Evolutionary conservation across 2,113 vertebrate genomes (phyloP), one percentile per base, ranked within the genome.

Genomic region (Phrynosoma platyrhinos): DNA sequence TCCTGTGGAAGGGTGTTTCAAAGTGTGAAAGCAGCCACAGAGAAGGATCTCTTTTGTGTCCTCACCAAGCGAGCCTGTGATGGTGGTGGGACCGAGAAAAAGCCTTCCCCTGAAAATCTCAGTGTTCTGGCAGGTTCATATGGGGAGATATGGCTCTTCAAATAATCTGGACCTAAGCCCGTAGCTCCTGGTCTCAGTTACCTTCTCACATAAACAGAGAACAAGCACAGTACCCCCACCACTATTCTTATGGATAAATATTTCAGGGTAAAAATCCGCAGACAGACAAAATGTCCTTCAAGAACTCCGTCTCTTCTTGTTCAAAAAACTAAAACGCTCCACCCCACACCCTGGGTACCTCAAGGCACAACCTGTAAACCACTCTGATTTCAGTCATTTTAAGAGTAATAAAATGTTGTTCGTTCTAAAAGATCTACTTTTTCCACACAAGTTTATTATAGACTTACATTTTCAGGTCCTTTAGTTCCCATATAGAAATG

Each of bases 401-500:
- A 82, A 62, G 14, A 62, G 58, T 18, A 62, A 62, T 62, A 0
- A 72, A 88, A 0, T 4, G 82, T 40, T 12, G 82, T 0, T 1
- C 4, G 25, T 0, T 2, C 0, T 79, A 14, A 83, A 87, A 9
- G 47, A 23, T 21, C 8, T 1, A 25, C 1, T 1, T 84, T 40
- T 62, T 47, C 47, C 0, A 71, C 21, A 21, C 1, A 52, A 9
- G 62, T 72, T 42, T 18, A 27, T 52, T 3, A 86, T 0, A 68
- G 0, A 98, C 99, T 98, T 92, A 99, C 99, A 62, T 99, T 99
- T 95, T 99, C 99, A 47, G 99, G 98, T 32, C 98, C 99, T 97
- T 99, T 99, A 85, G 99, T 99, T 94, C 99, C 99, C 98, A 99
- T 99, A 96, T 99, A 99, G 97, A 99, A 99, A 94, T 99, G 99